Percentiles rank a stretch among this genome's conserved stretches.
phyloP scores from a whole-genome alignment of 2,113 vertebrate genomes.

The Tauraco erythrolophus region DNA sequence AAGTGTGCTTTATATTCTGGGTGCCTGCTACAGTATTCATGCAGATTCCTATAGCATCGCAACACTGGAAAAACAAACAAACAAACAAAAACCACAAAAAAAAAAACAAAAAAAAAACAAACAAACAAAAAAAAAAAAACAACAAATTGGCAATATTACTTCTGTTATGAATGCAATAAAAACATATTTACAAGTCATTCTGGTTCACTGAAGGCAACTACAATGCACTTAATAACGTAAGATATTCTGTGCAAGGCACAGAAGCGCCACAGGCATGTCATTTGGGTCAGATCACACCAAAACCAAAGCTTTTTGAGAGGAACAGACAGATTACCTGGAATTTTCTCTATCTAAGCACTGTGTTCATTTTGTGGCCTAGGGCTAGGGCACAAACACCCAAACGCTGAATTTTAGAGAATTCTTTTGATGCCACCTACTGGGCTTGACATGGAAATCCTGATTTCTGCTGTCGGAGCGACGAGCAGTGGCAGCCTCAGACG shows the following conservation, averaged over 20 bases:
- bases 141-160: not conserved
- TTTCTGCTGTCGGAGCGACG: not conserved
- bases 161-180: not conserved
- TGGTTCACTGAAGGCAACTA: not conserved
- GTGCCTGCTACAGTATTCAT: not conserved
- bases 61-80: no score
- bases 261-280: not conserved
- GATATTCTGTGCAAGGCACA: not conserved
- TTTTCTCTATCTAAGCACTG: not conserved
- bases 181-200: not conserved
- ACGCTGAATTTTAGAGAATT: not conserved
- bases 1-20: not conserved
- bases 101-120: no score
- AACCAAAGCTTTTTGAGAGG: not conserved
- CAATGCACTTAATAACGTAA: not conserved
- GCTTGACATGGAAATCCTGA: not conserved
- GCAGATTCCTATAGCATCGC: not conserved
- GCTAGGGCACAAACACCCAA: not conserved
- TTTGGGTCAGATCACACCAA: not conserved
- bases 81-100: no score
- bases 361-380: not conserved
- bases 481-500: not conserved
- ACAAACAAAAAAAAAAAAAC: not conserved
- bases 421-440: constrained; percentile 56
- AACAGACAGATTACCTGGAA: not conserved